Evolutionary conservation across 2,888 invertebrate species (phyloP), one percentile per base, ranked within the genome.

Genomic region (Sericinus montela): DNA sequence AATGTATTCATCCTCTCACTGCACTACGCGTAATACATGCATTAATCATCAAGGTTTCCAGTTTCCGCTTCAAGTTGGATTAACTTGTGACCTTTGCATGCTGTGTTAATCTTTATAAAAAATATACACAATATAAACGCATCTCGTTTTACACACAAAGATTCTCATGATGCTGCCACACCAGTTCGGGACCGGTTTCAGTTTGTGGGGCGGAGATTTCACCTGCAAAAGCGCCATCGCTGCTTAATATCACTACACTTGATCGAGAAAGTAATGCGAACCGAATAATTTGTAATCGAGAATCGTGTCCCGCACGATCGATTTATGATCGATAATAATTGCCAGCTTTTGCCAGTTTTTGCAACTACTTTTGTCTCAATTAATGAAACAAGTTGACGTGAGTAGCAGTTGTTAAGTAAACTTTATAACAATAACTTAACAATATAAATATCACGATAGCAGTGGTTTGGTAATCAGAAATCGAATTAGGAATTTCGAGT

Each of bases 171-270:
- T 44, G 57, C 50, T 53, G 50, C 54, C 60, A 60, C 69, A 80
- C 81, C 75, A 78, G 80, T 78, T 68, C 48, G 23, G 38, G 43
- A 32, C 49, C 59, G 57, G 55, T 62, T 60, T 54, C 60, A 53
- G 62, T 79, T 77, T 67, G 75, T 79, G 59, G 80, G 58, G 72
- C 79, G 64, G 54, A 67, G 76, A 77, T 81, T 81, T 81, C 81
- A 80, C 80, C 75, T 75, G 69, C 62, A 62, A 56, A 54, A 58
- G 55, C 46, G 46, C 48, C 42, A 48, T 48, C 42, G 49, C 34
- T 39, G 49, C 28, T 48, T 38, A 38, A 53, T 54, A 56, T 56
- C 39, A 50, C 55, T 55, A 51, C 49, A 50, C 59, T 55, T 63
- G 60, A 66, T 56, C 55, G 65, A 67, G 71, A 73, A 74, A 70